Evolutionary conservation across 2,113 vertebrate genomes (phyloP).

Genomic region (Okapia johnstoni): DNA sequence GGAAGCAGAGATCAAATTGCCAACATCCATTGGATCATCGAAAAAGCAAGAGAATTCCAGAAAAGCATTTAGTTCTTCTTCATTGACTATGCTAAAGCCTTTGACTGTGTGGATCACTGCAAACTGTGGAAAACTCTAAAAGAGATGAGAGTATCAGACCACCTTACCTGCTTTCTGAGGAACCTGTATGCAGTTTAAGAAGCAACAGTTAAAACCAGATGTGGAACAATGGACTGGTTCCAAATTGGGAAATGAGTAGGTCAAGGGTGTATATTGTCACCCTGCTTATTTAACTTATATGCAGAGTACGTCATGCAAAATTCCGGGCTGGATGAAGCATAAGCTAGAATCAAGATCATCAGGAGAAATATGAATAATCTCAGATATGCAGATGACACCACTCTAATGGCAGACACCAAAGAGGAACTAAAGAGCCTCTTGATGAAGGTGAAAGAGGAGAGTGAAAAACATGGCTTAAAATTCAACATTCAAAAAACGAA

Average conservation of each 20-base stretch:
- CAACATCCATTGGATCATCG: not conserved
- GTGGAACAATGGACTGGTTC: not conserved
- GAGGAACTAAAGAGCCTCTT: not conserved
- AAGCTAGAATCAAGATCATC: not conserved
- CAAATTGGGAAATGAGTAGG: not conserved
- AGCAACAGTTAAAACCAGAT: not conserved
- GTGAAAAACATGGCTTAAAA: not conserved
- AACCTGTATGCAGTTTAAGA: not conserved
- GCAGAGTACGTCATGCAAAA: not conserved
- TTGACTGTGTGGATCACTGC: not conserved
- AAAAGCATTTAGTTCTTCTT: not conserved
- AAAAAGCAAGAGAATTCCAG: not conserved
- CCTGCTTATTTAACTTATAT: not conserved
- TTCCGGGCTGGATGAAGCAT: not conserved
- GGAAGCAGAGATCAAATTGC: not conserved
- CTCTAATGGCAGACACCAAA: not conserved
- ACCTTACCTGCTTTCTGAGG: not conserved
- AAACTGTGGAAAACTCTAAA: not conserved
- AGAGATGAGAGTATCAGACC: not conserved
- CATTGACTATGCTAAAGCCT: not conserved
- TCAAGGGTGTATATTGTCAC: not conserved
- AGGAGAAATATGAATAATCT: not conserved
- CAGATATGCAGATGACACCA: not conserved
- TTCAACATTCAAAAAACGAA: not conserved
- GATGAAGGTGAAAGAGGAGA: not conserved